Percentiles rank a stretch among this genome's conserved stretches.
Conservation (phyloP, 1,140 invertebrate species). For the Arctopsyche grandis region DNA sequence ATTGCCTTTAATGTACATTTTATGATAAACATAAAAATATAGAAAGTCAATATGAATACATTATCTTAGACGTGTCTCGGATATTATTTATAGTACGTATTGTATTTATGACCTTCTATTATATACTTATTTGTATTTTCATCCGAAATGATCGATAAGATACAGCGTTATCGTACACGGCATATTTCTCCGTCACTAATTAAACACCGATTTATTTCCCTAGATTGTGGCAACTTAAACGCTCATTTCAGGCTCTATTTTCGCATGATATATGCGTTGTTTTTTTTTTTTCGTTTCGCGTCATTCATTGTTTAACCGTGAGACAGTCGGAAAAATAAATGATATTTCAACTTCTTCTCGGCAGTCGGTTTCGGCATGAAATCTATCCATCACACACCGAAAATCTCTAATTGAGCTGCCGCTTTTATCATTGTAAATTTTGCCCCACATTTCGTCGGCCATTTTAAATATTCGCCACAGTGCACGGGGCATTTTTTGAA, state of each 20-base stretch:
- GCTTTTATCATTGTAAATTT: constrained; percentile 21
- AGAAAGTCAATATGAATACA: no score
- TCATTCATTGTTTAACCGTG: background rate
- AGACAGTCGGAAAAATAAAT: background rate
- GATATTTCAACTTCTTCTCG: background rate
- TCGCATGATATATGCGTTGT: constrained; percentile 18
- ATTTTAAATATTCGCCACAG: background rate
- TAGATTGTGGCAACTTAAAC: no score
- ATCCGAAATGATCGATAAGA: no score
- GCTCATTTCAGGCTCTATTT: background rate
- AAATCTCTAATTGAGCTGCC: constrained; percentile 18
- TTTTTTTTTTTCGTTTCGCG: background rate
- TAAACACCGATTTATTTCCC: background rate
- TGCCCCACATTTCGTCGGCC: constrained; percentile 6
- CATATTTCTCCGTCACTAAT: background rate
- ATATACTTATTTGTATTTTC: no score
- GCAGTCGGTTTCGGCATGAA: background rate
- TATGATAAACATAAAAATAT: no score
- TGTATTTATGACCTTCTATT: no score
- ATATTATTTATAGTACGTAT: no score
- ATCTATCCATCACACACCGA: constrained; percentile 1
- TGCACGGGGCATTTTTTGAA: no score
- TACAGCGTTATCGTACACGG: no score
- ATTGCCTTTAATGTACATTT: no score
- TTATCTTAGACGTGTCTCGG: no score